Conservation (phyloP, 2,113 vertebrate genomes). For the Vidua chalybeata region DNA sequence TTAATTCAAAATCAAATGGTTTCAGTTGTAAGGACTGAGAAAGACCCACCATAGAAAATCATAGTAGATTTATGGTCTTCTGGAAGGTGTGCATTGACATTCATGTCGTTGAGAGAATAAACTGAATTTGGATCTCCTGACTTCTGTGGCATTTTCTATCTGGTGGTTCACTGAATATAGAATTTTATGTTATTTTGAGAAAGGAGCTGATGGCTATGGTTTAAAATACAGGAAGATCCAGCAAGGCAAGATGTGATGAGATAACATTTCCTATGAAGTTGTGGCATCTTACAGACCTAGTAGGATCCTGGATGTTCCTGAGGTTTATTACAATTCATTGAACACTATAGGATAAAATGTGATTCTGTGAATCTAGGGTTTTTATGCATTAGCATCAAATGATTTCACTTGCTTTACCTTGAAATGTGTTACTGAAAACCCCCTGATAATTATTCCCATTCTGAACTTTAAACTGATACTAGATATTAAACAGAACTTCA, state of each 20-base stretch:
- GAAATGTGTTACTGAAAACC: background rate
- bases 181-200: background rate
- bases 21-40: background rate
- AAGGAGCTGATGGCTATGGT: background rate
- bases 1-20: background rate
- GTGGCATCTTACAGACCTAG: background rate
- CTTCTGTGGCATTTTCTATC: background rate
- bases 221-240: background rate
- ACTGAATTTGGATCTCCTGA: background rate
- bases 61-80: background rate
- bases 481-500: background rate
- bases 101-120: background rate
- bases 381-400: background rate
- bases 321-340: background rate
- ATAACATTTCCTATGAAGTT: background rate
- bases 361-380: background rate
- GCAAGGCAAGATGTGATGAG: background rate
- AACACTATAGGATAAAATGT: background rate
- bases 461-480: background rate
- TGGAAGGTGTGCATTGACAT: background rate
- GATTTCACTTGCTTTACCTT: background rate
- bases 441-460: background rate
- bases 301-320: background rate
- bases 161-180: background rate
- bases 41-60: background rate